Base-by-base conservation (phyloP, 2,888 invertebrate genomes). In the Dermolepida albohirtum region DNA sequence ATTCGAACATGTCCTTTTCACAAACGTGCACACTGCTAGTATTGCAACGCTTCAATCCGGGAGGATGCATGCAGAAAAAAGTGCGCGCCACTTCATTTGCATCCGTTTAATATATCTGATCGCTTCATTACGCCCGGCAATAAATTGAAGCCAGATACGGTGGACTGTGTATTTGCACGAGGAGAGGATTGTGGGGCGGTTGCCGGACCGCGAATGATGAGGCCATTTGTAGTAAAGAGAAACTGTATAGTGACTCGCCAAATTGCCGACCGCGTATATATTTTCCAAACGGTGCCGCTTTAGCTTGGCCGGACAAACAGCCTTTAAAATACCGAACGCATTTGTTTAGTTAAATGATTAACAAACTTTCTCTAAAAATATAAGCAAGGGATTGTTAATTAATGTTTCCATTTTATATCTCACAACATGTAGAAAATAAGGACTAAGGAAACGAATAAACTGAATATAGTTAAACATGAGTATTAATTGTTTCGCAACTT, bases 81-180 rank as follows among this genome's bases (percentile, higher is more conserved):
- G 44, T 44, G 57, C 29, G 29, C 47, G 12, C 57, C 65, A 66
- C 71, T 73, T 68, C 70, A 68, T 71, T 72, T 72, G 72, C 70
- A 70, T 73, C 71, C 64, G 71, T 73, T 74, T 70, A 73, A 74
- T 74, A 73, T 72, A 71, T 72, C 72, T 73, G 74, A 74, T 74
- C 72, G 72, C 74, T 74, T 74, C 74, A 74, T 74, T 74, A 74
- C 69, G 69, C 70, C 41, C 34, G 73, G 72, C 69, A 70, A 74
- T 74, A 74, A 74, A 74, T 59, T 44, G 59, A 59, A 14, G 47
- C 47, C 41, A 59, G 59, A 59, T 74, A 74, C 65, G 43, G 69
- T 16, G 47, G 49, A 51, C 66, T 68, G 74, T 65, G 72, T 34
- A 34, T 34, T 34, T 34, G 34, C 6, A 10, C 6, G 34, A 2